Percentiles rank a stretch among this genome's conserved stretches.
These are phyloP conservation scores for Dendropsophus ebraccatus DNA, from an alignment of 2,113 vertebrate genomes.

Conservation along the genomic window DNA sequence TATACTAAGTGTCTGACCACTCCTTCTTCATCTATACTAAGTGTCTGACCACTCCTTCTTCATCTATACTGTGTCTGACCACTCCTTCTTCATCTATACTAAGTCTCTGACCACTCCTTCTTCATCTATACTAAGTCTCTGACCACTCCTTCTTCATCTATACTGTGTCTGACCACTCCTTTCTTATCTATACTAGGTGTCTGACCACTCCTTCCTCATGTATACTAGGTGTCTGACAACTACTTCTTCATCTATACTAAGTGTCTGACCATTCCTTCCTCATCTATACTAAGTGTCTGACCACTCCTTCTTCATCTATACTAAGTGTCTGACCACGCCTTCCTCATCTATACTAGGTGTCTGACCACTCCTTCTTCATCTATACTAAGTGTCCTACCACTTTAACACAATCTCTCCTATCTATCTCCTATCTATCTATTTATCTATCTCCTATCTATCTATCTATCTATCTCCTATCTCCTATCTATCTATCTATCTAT, in stretches of 20 bases:
- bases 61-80: not conserved
- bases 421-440: too few relatives aligned
- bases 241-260: not conserved
- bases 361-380: too few relatives aligned
- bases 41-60: too few relatives aligned
- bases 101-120: not conserved
- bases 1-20: not conserved
- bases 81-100: not conserved
- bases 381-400: too few relatives aligned
- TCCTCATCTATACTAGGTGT: too few relatives aligned
- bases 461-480: too few relatives aligned
- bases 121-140: not conserved
- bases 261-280: not conserved
- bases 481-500: too few relatives aligned
- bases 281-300: not conserved
- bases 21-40: not conserved
- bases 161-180: too few relatives aligned
- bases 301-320: too few relatives aligned
- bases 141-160: not conserved
- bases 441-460: too few relatives aligned
- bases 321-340: too few relatives aligned
- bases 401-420: too few relatives aligned
- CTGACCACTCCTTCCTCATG: not conserved
- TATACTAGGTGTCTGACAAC: not conserved
- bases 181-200: not conserved